Conservation (phyloP, 2,113 vertebrate species). For the Pseudorasbora parva region DNA sequence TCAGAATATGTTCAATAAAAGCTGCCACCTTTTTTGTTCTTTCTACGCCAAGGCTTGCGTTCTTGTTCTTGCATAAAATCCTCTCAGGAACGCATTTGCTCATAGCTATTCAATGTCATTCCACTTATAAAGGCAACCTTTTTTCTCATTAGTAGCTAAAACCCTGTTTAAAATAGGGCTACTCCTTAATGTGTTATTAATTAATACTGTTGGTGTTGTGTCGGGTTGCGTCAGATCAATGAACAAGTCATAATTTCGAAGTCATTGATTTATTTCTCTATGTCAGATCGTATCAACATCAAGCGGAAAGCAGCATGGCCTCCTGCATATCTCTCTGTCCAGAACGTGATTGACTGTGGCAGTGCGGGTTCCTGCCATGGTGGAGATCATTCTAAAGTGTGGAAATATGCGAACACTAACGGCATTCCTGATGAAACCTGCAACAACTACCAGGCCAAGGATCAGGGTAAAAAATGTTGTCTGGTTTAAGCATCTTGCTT, state of each 20-base stretch:
- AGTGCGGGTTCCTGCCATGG: conserved; percentile 85
- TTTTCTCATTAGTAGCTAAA: too few relatives aligned
- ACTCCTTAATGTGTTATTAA: too few relatives aligned
- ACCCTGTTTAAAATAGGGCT: too few relatives aligned
- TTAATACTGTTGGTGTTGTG: too few relatives aligned
- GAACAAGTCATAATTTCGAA: background rate
- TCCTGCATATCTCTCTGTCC: conserved; percentile 90
- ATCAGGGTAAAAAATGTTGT: conserved; percentile 80
- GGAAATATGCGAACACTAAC: conserved; percentile 84
- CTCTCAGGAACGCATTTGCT: too few relatives aligned
- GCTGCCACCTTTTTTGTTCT: background rate
- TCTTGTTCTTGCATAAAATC: too few relatives aligned
- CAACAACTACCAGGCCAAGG: conserved; percentile 96
- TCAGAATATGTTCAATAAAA: too few relatives aligned
- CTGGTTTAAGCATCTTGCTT: background rate
- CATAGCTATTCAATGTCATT: too few relatives aligned
- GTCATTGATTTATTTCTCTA: background rate
- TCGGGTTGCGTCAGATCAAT: too few relatives aligned
- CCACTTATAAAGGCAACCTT: too few relatives aligned
- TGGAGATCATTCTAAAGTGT: conserved; percentile 86
- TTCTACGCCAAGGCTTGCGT: too few relatives aligned
- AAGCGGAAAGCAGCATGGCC: conserved; percentile 92
- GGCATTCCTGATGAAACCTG: conserved; percentile 95
- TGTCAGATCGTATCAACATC: conserved; percentile 94
- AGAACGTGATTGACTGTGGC: conserved; percentile 91